A percentile compares a stretch with the other conserved stretches of the same genome.
Evolutionary conservation across 1,140 invertebrate genomes (phyloP).

Genomic region (Helicoverpa zea): DNA sequence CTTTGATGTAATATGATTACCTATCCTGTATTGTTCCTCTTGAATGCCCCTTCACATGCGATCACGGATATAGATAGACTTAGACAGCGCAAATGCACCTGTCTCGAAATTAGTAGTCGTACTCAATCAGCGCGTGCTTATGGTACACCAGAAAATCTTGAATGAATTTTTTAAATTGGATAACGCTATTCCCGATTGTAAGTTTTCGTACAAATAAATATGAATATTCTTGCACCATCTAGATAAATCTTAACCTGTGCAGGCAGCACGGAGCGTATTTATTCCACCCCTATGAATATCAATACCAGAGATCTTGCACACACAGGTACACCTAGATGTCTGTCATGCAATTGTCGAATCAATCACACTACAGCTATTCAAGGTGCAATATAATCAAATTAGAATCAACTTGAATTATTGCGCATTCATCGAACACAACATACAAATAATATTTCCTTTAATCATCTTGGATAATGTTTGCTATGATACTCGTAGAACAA

Average conservation of each 20-base stretch:
- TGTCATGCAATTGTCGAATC: slow-evolving; percentile 8
- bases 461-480: background rate
- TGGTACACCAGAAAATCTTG: no score
- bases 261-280: slow-evolving; percentile 1
- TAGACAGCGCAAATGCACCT: no score
- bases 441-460: background rate
- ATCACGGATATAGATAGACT: background rate
- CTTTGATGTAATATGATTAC: slow-evolving; percentile 25
- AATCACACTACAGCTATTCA: background rate
- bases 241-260: no score
- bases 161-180: no score
- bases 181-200: no score
- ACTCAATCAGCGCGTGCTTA: no score
- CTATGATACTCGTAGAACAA: background rate
- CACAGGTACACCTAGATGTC: slow-evolving; percentile 8
- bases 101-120: no score
- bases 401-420: background rate
- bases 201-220: no score
- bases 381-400: background rate
- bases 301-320: slow-evolving; percentile 18
- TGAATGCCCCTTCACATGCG: slow-evolving; percentile 4
- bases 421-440: background rate
- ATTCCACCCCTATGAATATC: slow-evolving; percentile 32
- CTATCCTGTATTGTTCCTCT: slow-evolving; percentile 13
- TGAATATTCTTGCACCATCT: no score